A percentile compares a stretch with the other conserved stretches of the same genome.
phyloP scores from a whole-genome alignment of 2,113 vertebrate species.

The Neodontobutis hainanensis region DNA sequence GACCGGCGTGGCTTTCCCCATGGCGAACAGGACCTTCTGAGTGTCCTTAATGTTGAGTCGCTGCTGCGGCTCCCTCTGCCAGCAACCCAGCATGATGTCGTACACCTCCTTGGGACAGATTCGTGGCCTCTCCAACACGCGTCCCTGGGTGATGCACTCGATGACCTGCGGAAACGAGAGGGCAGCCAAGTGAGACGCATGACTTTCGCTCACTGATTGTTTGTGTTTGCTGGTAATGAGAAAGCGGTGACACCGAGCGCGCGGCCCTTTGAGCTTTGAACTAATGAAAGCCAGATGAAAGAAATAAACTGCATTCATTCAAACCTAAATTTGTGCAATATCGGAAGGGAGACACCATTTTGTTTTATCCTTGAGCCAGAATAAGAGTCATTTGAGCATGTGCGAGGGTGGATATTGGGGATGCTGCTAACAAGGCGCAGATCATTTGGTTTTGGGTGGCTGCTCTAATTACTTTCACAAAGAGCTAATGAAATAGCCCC shows the following conservation, averaged over 20 bases:
- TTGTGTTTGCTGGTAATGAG: slow-evolving; percentile 61
- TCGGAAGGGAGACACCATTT: slow-evolving; percentile 23
- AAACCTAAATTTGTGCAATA: slow-evolving; percentile 38
- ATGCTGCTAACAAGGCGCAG: slow-evolving; percentile 31
- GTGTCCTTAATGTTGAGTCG: slow-evolving; percentile 85
- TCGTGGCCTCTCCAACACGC: slow-evolving; percentile 81
- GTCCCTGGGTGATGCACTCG: slow-evolving; percentile 84
- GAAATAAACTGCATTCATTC: slow-evolving; percentile 54
- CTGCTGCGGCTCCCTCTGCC: slow-evolving; percentile 84
- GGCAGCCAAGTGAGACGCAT: slow-evolving; percentile 50
- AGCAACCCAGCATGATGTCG: slow-evolving; percentile 85
- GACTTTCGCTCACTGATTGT: slow-evolving; percentile 52
- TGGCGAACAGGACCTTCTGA: slow-evolving; percentile 81
- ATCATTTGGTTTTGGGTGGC: slow-evolving; percentile 44
- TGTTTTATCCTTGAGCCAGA: slow-evolving; percentile 14
- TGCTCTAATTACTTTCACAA: slow-evolving; percentile 40
- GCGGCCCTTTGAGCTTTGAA: slow-evolving; percentile 59
- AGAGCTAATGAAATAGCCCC: slow-evolving; percentile 9
- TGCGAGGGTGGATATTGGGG: slow-evolving; percentile 30
- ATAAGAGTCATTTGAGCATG: slow-evolving; percentile 21
- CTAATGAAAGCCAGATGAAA: slow-evolving; percentile 65
- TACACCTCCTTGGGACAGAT: slow-evolving; percentile 85
- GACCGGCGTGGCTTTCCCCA: slow-evolving; percentile 83
- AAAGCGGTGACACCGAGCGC: slow-evolving; percentile 51
- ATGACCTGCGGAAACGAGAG: slow-evolving; percentile 76